Evolutionary conservation across 2,797 vertebrate species (phyloP).

Genomic region (Sciaenops ocellatus): DNA sequence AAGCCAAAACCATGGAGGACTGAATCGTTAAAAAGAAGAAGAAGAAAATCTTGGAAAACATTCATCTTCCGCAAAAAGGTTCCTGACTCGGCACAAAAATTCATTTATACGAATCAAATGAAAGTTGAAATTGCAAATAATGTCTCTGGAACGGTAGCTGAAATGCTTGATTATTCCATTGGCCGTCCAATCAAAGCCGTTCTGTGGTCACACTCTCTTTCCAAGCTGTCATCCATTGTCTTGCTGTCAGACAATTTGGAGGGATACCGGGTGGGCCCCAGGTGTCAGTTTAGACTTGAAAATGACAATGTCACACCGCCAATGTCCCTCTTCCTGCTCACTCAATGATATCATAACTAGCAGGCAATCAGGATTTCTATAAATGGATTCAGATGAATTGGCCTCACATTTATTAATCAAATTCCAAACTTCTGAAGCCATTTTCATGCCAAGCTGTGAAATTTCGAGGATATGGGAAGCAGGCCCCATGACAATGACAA

Average conservation of each 20-base stretch:
- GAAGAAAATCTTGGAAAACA: constrained; percentile 26
- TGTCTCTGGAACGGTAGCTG: constrained; percentile 31
- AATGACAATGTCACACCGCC: constrained; percentile 77
- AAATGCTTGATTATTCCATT: constrained; percentile 56
- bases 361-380: constrained; percentile 66
- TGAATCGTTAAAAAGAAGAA: constrained; percentile 18
- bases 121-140: constrained; percentile 60
- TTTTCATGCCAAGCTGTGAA: constrained; percentile 23
- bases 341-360: constrained; percentile 67
- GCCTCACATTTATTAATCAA: constrained; percentile 54
- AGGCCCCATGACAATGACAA: neutral
- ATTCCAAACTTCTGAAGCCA: constrained; percentile 40
- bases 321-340: constrained; percentile 55
- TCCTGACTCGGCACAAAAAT: constrained; percentile 20
- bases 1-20: constrained; percentile 13
- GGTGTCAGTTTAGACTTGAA: constrained; percentile 77
- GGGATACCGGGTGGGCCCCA: constrained; percentile 66
- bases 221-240: constrained; percentile 69
- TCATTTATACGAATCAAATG: constrained; percentile 50
- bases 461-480: neutral
- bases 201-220: constrained; percentile 8
- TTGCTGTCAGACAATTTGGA: constrained; percentile 65
- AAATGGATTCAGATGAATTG: constrained; percentile 69
- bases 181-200: constrained; percentile 60
- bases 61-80: constrained; percentile 31